Conservation (phyloP, 2,888 invertebrate genomes). For the Lepidocyrtinus sp. region DNA sequence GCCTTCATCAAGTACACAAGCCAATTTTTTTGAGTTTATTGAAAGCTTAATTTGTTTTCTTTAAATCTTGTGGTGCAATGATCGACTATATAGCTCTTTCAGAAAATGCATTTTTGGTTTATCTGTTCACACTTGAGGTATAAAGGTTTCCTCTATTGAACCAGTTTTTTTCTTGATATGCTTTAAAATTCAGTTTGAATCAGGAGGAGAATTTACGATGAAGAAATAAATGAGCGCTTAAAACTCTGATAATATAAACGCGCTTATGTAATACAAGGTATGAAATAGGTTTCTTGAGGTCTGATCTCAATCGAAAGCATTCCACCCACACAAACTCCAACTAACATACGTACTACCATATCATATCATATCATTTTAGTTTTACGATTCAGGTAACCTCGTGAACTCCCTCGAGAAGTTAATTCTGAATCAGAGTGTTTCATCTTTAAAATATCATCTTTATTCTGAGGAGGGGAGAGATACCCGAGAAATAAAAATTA, state of each 20-base stretch:
- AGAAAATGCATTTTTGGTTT: too few species aligned
- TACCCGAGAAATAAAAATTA: not conserved
- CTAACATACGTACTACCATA: not conserved
- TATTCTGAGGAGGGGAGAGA: not conserved
- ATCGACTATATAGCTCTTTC: too few species aligned
- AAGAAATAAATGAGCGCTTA: too few species aligned
- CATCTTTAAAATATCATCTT: not conserved
- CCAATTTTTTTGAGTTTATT: too few species aligned
- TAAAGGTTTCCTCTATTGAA: too few species aligned
- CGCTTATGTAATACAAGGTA: not conserved
- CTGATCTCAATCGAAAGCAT: not conserved
- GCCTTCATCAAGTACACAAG: too few species aligned
- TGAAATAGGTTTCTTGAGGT: not conserved
- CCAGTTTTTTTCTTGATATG: too few species aligned
- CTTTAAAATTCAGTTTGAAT: too few species aligned
- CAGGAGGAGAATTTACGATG: too few species aligned
- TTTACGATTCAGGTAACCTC: slow-evolving; percentile 13
- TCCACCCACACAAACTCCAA: not conserved
- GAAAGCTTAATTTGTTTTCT: too few species aligned
- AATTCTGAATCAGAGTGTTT: slow-evolving; percentile 14
- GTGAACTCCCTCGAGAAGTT: not conserved
- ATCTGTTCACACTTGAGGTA: not conserved
- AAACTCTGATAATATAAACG: not conserved
- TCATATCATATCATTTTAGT: not conserved
- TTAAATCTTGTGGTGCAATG: too few species aligned